These are phyloP conservation scores for Heteromormyrus szaboi DNA, from an alignment of 2,797 vertebrate species.

Conservation along the genomic window DNA sequence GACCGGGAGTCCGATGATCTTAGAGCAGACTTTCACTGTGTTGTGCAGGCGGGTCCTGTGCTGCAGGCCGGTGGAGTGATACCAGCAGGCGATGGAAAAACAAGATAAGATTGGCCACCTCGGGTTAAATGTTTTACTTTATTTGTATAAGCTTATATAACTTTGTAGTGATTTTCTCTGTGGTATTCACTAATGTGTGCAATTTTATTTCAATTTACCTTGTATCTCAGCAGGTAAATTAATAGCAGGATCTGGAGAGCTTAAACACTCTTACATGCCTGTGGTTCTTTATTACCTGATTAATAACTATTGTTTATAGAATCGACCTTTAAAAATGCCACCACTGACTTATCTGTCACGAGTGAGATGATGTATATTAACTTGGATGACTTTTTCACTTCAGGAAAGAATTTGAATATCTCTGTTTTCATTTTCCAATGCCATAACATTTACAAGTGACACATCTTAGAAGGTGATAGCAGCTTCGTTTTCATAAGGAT, in stretches of 20 bases:
- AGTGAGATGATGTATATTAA: background rate
- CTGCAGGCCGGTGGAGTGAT: background rate
- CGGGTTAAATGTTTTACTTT: background rate
- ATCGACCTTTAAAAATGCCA: background rate
- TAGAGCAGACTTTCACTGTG: background rate
- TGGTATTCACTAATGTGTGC: background rate
- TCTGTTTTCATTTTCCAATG: background rate
- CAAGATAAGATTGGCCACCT: background rate
- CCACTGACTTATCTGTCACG: background rate
- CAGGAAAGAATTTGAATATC: background rate
- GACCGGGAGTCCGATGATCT: background rate
- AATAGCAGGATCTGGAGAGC: background rate
- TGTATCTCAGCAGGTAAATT: background rate
- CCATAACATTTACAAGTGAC: background rate
- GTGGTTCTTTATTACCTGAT: background rate
- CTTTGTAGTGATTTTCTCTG: background rate
- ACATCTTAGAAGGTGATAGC: background rate
- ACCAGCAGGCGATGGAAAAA: background rate
- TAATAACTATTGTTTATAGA: background rate
- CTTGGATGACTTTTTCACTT: background rate
- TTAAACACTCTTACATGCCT: background rate
- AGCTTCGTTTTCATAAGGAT: background rate
- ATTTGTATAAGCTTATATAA: background rate
- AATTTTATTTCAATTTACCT: background rate
- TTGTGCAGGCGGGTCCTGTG: background rate